These are phyloP conservation scores for Anabas testudineus DNA, from an alignment of 2,797 vertebrate genomes.

Conservation along the genomic window DNA sequence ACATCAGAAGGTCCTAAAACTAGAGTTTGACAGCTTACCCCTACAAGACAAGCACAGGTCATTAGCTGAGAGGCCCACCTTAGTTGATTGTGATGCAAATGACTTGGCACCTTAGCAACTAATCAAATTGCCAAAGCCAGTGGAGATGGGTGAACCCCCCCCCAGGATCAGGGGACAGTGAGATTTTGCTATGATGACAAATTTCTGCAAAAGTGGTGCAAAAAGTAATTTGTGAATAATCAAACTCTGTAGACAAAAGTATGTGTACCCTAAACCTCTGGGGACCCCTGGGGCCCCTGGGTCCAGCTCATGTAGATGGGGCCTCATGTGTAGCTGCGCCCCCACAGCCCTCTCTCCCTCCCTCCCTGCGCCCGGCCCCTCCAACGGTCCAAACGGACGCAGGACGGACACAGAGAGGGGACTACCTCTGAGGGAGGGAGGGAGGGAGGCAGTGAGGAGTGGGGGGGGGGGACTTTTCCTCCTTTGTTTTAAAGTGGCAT, in stretches of 20 bases:
- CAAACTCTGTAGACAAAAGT: neutral
- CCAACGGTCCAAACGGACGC: constrained; percentile 44
- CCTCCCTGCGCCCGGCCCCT: neutral
- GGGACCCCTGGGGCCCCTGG: neutral
- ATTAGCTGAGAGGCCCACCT: neutral
- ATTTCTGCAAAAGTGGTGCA: neutral
- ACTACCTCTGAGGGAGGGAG: constrained; percentile 28
- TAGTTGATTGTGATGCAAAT: neutral
- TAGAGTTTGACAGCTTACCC: neutral
- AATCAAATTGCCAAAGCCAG: neutral
- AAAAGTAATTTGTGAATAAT: neutral
- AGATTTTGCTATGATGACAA: too few species aligned
- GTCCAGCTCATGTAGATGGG: neutral
- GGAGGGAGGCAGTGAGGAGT: too few species aligned
- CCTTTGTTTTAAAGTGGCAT: constrained; percentile 48
- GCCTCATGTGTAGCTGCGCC: neutral
- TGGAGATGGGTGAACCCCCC: too few species aligned
- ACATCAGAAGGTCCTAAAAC: neutral
- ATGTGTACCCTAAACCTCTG: neutral
- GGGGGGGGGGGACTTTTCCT: constrained; percentile 28
- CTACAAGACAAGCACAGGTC: neutral
- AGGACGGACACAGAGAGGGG: constrained; percentile 43
- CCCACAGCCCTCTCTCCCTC: neutral
- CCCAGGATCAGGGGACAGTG: too few species aligned
- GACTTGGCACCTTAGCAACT: too few species aligned